Base-by-base conservation (phyloP, 2,797 vertebrate genomes). In the Nannoperca obscura region DNA sequence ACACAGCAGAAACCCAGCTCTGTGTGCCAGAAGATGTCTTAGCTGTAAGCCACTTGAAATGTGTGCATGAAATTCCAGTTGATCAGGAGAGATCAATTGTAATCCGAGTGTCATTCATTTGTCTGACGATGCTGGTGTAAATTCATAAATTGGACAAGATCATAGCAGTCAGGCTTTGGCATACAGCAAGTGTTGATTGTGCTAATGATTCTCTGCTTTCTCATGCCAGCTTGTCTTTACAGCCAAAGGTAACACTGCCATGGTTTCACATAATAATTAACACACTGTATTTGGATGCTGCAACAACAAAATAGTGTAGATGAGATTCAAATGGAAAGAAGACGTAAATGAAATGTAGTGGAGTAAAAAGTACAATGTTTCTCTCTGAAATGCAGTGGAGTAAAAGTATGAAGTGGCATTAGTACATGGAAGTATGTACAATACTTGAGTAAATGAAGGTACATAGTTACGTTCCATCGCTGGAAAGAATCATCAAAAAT, bases 21-120 rank as follows among this genome's bases (percentile, higher is more conserved):
- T 32, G 47, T 24, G 58, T 66, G 88, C 87, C 89, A 93, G 75
- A 73, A 80, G 74, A 76, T 47, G 75, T 63, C 76, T 91, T 81
- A 88, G 86, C 81, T 46, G 55, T 86, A 76, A 86, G 62, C 81
- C 71, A 77, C 63, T 85, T 81, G 72, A 88, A 89, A 91, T 72
- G 80, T 64, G 82, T 71, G 73, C 61, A 80, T 84, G 70, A 75
- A 79, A 89, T 90, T 83, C 75, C 80, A 72, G 66, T 54, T 83
- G 85, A 89, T 92, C 74, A 78, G 47, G 49, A 84, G 71, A 83
- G 83, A 90, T 84, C 83, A 74, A 60, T 71, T 59, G 68, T 53
- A 83, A 87, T 91, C 54, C 62, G 52, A 80, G 74, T 80, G 83
- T 71, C 63, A 34, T 83, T 81, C 24, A 57, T 65, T 61, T 83